Evolutionary conservation across 1,140 invertebrate genomes (phyloP).

Genomic region (Dryas iulia): DNA sequence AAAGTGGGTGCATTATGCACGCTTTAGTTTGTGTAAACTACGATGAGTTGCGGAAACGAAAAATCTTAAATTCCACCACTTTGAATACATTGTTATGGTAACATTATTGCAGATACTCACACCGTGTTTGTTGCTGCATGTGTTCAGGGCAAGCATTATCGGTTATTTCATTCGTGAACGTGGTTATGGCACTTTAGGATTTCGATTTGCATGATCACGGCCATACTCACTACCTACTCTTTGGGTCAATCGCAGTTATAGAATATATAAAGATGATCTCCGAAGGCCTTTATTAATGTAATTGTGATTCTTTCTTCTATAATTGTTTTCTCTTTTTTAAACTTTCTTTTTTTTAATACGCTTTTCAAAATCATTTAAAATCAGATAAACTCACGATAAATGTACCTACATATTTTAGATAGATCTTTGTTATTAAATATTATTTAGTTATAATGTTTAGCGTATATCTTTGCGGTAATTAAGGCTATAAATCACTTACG

Average conservation of each 20-base stretch:
- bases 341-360: too few species aligned
- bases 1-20: slow-evolving; percentile 30
- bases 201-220: not conserved
- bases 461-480: not conserved
- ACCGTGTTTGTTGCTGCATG: not conserved
- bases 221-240: not conserved
- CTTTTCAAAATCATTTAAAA: too few species aligned
- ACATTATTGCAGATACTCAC: slow-evolving; percentile 27
- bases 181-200: not conserved
- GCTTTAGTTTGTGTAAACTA: slow-evolving; percentile 27
- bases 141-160: slow-evolving; percentile 11
- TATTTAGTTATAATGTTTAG: not conserved
- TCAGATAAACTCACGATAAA: too few species aligned
- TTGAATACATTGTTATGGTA: slow-evolving; percentile 32
- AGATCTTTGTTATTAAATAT: too few species aligned
- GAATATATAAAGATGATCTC: not conserved
- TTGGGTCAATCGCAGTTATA: not conserved
- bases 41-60: slow-evolving; percentile 30
- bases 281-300: not conserved
- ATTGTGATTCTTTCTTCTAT: not conserved
- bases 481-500: not conserved
- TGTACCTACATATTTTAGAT: too few species aligned
- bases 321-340: not conserved
- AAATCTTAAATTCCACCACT: slow-evolving; percentile 31
- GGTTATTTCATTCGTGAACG: not conserved